Percentiles rank a stretch among this genome's conserved stretches.
Conservation (phyloP, 1,140 invertebrate genomes). For the Eubasilissa regina region DNA sequence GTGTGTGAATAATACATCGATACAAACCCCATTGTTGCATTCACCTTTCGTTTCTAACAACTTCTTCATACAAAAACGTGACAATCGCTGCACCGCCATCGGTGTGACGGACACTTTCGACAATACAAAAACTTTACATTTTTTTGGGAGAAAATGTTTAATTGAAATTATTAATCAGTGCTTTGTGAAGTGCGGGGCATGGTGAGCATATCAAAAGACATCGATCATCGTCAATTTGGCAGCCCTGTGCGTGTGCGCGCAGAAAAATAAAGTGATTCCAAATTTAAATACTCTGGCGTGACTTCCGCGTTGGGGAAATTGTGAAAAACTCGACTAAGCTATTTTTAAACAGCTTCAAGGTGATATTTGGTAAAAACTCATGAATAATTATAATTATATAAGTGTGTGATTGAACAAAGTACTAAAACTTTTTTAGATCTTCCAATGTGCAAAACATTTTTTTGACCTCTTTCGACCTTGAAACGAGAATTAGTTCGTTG, state of each 20-base stretch:
- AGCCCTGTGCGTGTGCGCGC: slow-evolving; percentile 29
- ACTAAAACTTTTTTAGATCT: background rate
- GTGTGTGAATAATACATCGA: slow-evolving; percentile 6
- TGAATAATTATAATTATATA: too few relatives aligned
- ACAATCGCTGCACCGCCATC: too few relatives aligned
- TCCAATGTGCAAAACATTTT: background rate
- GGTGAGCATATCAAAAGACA: background rate
- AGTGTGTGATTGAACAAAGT: too few relatives aligned
- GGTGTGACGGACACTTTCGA: too few relatives aligned
- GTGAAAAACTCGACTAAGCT: slow-evolving; percentile 11
- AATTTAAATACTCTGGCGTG: slow-evolving; percentile 27
- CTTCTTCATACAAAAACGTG: too few relatives aligned
- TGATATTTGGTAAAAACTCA: background rate
- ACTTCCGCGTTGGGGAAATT: slow-evolving; percentile 26
- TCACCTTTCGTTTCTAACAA: too few relatives aligned
- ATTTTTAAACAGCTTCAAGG: background rate
- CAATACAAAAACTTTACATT: too few relatives aligned
- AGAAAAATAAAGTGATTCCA: slow-evolving; percentile 40
- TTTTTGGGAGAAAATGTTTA: too few relatives aligned
- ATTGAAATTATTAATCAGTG: slow-evolving; percentile 4
- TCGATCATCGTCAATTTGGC: slow-evolving; percentile 41
- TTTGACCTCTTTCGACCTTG: background rate
- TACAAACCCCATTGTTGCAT: background rate
- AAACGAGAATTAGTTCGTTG: background rate
- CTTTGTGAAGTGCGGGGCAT: slow-evolving; percentile 26